A percentile compares a stretch with the other conserved stretches of the same genome.
phyloP scores from a whole-genome alignment of 1,140 invertebrate species.

The Brachionus manjavacas region DNA sequence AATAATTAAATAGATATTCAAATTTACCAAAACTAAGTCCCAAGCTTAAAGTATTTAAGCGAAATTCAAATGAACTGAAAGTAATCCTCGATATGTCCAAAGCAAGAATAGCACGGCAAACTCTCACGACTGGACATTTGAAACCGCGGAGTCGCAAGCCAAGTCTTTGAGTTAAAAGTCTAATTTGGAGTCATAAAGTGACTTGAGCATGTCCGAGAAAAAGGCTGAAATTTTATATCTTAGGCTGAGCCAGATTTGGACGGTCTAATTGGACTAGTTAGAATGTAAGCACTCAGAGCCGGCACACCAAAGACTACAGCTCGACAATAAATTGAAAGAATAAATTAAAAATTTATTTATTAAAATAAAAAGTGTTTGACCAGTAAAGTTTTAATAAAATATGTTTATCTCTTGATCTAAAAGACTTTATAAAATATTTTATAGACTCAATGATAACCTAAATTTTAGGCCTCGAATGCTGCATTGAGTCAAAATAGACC shows the following conservation, averaged over 20 bases:
- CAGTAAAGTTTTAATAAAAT: neutral
- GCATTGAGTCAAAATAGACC: neutral
- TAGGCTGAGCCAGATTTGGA: neutral
- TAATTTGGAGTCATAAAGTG: neutral
- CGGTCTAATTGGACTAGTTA: neutral
- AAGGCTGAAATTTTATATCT: neutral
- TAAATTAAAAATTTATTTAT: neutral
- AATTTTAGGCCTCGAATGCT: neutral
- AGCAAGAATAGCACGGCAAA: no score
- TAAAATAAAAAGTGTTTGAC: neutral
- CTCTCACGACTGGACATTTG: neutral
- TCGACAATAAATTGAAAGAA: neutral
- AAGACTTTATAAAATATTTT: neutral
- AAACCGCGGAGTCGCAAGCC: neutral
- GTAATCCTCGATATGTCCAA: neutral
- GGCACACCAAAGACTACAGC: neutral
- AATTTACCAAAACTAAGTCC: slow-evolving; percentile 2
- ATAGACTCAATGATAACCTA: slow-evolving; percentile 20
- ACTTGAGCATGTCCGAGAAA: neutral
- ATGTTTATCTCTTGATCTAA: slow-evolving; percentile 24
- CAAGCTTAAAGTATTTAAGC: neutral
- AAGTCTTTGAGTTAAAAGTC: neutral
- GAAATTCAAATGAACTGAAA: neutral
- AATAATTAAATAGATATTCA: neutral
- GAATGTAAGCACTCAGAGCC: neutral